Evolutionary conservation across 2,888 invertebrate species (phyloP), one percentile per base, ranked within the genome.

Genomic region (Ormyrus nitidulus): DNA sequence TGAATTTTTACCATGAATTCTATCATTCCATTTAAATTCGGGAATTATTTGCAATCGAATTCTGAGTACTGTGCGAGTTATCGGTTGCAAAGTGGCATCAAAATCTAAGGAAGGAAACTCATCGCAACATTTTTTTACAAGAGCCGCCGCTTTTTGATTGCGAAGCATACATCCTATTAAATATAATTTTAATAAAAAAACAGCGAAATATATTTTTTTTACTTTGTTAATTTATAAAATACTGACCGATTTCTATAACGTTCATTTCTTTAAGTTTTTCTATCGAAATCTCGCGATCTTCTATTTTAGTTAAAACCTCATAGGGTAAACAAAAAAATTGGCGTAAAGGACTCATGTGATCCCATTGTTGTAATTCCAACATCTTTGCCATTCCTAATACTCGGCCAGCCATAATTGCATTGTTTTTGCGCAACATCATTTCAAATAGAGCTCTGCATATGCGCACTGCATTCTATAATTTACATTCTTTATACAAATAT

Each of bases 401-500:
- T 6, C 97, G 92, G 0, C 94, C 95, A 0, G 99, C 95, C 92
- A 99, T 94, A 83, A 97, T 93, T 0, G 99, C 96, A 92, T 97
- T 98, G 88, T 97, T 97, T 86, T 95, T 95, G 49, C 96, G 93
- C 6, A 99, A 91, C 0, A 96, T 96, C 82, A 99, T 96, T 87
- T 99, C 99, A 91, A 99, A 99, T 54, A 99, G 91, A 0, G 98
- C 98, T 59, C 99, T 93, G 7, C 96, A 94, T 85, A 99, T 97
- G 75, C 99, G 93, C 0, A 95, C 95, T 8, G 97, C 95, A 91
- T 99, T 99, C 95, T 98, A 91, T 51, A 91, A 91, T 34, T 34
- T 34, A 34, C 34, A 34, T 34, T 34, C 34, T 34, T 34, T 34
- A 3, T 34, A 34, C 34, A 34, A 34, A 34, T 34, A 34, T 34